Evolutionary conservation across 1,140 invertebrate species (phyloP).

Genomic region (Sycobia sp.): DNA sequence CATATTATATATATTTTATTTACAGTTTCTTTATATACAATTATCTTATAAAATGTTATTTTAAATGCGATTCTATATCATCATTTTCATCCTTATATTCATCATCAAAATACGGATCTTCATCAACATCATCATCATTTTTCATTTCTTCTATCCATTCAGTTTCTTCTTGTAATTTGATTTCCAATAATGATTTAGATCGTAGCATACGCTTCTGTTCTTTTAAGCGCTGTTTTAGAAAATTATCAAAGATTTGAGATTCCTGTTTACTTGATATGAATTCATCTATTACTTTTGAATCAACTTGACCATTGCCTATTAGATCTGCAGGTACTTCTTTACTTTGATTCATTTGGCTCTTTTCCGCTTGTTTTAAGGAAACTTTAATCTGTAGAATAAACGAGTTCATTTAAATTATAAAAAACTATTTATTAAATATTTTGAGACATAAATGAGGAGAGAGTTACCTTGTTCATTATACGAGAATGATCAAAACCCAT

Average conservation of each 20-base stretch:
- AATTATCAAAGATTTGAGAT: constrained; percentile 38
- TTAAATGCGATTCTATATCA: no score
- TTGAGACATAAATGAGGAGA: no score
- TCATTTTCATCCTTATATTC: not conserved
- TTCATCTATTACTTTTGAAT: not conserved
- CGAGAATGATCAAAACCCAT: constrained; percentile 70
- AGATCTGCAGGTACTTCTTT: not conserved
- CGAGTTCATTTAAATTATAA: no score
- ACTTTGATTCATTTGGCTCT: not conserved
- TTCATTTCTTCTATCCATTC: constrained; percentile 4
- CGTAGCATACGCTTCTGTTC: constrained; percentile 14
- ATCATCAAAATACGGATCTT: constrained; percentile 6
- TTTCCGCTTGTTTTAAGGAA: constrained; percentile 12
- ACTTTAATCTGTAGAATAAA: constrained; percentile 16
- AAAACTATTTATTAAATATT: no score
- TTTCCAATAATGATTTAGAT: not conserved
- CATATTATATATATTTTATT: no score
- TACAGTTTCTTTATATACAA: no score
- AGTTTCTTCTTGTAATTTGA: no score
- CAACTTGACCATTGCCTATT: constrained; percentile 3
- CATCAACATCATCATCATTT: not conserved
- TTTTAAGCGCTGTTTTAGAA: constrained; percentile 29
- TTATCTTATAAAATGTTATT: no score
- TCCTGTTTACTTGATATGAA: constrained; percentile 27
- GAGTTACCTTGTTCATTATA: constrained; percentile 66